Conservation (phyloP, 1,140 invertebrate species). For the Sitophilus oryzae region DNA sequence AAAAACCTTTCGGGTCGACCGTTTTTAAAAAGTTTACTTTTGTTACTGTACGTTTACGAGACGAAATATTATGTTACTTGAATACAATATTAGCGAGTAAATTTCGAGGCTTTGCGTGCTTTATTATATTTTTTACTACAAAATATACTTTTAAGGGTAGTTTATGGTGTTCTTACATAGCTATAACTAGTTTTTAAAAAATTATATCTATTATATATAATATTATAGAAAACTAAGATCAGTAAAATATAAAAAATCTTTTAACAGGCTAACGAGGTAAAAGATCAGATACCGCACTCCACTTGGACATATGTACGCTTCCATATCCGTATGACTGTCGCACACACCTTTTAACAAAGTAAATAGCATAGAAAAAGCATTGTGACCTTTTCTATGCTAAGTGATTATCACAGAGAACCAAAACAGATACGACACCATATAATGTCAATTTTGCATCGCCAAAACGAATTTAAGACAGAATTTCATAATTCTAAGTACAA, state of each 20-base stretch:
- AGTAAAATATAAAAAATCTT: neutral
- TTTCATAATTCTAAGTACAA: too few species aligned
- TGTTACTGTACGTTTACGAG: neutral
- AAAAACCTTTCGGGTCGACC: neutral
- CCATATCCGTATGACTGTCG: too few species aligned
- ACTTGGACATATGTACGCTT: too few species aligned
- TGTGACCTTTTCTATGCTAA: too few species aligned
- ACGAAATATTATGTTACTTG: neutral
- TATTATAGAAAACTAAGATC: neutral
- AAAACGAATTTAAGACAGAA: too few species aligned
- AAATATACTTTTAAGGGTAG: neutral
- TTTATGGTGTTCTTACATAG: neutral
- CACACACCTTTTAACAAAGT: too few species aligned
- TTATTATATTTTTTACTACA: neutral
- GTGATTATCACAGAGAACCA: too few species aligned
- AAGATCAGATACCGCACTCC: neutral
- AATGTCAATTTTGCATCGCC: too few species aligned
- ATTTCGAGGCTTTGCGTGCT: neutral
- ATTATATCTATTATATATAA: neutral
- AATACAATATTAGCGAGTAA: neutral
- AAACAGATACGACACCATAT: too few species aligned
- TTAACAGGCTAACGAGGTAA: neutral
- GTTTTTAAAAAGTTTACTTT: neutral
- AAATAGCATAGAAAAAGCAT: too few species aligned
- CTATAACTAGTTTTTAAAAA: neutral